Evolutionary conservation across 2,113 vertebrate species (phyloP).

Genomic region (Tetrao urogallus): DNA sequence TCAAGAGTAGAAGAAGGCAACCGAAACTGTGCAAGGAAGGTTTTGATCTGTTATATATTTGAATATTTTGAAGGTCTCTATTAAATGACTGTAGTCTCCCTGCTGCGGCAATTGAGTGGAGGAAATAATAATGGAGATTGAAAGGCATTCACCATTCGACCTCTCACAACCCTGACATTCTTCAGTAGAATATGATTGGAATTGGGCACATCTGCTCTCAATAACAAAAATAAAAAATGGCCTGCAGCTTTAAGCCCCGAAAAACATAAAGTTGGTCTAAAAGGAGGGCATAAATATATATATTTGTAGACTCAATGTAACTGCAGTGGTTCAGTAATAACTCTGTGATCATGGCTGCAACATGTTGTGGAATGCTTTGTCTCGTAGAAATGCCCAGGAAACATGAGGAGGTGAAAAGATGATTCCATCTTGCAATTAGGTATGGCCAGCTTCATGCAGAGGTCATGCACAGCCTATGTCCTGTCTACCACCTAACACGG

Average conservation of each 20-base stretch:
- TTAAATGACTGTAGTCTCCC: slow-evolving; percentile 66
- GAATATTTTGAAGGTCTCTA: slow-evolving; percentile 59
- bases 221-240: slow-evolving; percentile 80
- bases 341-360: background rate
- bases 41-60: background rate
- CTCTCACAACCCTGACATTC: slow-evolving; percentile 68
- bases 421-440: background rate
- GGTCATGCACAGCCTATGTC: background rate
- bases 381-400: background rate
- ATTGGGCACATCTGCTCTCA: slow-evolving; percentile 83
- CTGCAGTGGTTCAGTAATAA: slow-evolving; percentile 54
- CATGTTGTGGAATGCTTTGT: background rate
- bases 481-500: background rate
- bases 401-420: background rate
- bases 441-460: background rate
- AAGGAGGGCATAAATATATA: slow-evolving; percentile 54
- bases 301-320: slow-evolving; percentile 52
- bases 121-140: slow-evolving; percentile 84
- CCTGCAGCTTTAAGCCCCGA: slow-evolving; percentile 72
- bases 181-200: slow-evolving; percentile 77
- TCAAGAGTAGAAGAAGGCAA: background rate
- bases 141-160: slow-evolving; percentile 76
- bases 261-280: slow-evolving; percentile 73
- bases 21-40: background rate
- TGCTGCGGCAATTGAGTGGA: slow-evolving; percentile 77